A percentile compares a stretch with the other conserved stretches of the same genome.
phyloP scores from a whole-genome alignment of 2,113 vertebrate genomes.

The Anseranas semipalmata region DNA sequence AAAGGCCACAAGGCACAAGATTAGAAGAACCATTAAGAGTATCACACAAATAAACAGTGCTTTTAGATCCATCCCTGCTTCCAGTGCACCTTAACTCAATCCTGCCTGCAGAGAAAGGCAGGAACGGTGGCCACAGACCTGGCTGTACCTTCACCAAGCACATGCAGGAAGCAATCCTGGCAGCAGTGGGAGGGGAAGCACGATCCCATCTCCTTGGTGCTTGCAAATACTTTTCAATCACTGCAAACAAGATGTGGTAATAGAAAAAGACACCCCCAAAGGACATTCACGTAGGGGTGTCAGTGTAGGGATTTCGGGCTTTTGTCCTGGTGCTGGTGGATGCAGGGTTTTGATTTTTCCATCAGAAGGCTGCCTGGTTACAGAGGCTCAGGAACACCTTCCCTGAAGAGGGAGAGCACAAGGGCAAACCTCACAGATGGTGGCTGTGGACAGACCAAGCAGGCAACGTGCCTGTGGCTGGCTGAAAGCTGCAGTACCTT shows the following conservation, averaged over 20 bases:
- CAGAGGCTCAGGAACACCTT: not conserved
- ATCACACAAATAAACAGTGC: not conserved
- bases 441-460: not conserved
- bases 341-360: not conserved
- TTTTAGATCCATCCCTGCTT: not conserved
- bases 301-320: not conserved
- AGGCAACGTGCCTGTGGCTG: not conserved
- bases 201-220: not conserved
- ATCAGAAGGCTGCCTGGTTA: not conserved
- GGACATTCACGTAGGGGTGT: not conserved
- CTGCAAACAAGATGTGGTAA: not conserved
- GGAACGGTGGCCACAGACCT: not conserved
- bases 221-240: conserved; percentile 10
- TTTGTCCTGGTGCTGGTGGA: not conserved
- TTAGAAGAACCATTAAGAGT: not conserved
- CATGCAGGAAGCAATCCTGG: not conserved
- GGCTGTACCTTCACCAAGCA: conserved; percentile 56
- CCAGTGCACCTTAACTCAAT: conserved; percentile 1
- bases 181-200: not conserved
- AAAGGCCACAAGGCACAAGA: not conserved
- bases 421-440: not conserved
- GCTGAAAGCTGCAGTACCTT: not conserved
- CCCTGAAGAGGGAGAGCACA: not conserved
- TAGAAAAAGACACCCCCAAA: not conserved
- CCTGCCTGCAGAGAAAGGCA: not conserved